These are phyloP conservation scores for Myioborus miniatus DNA, from an alignment of 2,797 vertebrate genomes.

Conservation along the genomic window DNA sequence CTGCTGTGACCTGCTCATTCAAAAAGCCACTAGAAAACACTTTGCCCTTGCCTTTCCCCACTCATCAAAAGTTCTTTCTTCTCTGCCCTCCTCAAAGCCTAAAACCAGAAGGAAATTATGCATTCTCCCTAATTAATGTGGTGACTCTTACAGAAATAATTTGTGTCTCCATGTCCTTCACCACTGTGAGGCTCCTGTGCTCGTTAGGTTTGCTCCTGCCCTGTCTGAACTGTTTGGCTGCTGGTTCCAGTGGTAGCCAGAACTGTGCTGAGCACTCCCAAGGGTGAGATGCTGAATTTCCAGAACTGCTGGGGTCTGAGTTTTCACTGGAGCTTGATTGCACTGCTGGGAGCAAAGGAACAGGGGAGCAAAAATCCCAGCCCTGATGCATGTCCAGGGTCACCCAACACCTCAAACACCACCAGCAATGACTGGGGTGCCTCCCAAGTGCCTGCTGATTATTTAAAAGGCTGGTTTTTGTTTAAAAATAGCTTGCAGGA, in stretches of 20 bases:
- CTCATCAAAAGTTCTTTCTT: slow-evolving; percentile 32
- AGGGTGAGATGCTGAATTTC: not conserved
- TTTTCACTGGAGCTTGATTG: not conserved
- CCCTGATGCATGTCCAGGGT: not conserved
- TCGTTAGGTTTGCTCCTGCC: not conserved
- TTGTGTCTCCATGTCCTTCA: not conserved
- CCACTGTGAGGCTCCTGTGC: not conserved
- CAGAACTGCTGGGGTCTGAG: too few relatives aligned
- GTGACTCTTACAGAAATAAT: slow-evolving; percentile 17
- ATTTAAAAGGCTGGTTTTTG: not conserved
- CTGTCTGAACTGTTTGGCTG: not conserved
- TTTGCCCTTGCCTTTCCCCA: slow-evolving; percentile 2
- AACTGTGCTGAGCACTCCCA: not conserved
- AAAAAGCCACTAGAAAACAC: not conserved
- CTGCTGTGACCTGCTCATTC: not conserved
- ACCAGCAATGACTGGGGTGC: not conserved
- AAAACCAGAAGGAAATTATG: slow-evolving; percentile 1
- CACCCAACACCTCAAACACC: not conserved
- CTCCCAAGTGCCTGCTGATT: not conserved
- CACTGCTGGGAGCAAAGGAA: not conserved
- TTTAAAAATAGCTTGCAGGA: not conserved
- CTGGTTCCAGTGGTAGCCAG: not conserved
- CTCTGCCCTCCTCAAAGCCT: slow-evolving; percentile 11
- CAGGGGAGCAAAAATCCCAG: not conserved
- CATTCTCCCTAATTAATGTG: slow-evolving; percentile 34